Evolutionary conservation across 2,888 invertebrate species (phyloP).

Genomic region (Himalopsyche kuldschensis): DNA sequence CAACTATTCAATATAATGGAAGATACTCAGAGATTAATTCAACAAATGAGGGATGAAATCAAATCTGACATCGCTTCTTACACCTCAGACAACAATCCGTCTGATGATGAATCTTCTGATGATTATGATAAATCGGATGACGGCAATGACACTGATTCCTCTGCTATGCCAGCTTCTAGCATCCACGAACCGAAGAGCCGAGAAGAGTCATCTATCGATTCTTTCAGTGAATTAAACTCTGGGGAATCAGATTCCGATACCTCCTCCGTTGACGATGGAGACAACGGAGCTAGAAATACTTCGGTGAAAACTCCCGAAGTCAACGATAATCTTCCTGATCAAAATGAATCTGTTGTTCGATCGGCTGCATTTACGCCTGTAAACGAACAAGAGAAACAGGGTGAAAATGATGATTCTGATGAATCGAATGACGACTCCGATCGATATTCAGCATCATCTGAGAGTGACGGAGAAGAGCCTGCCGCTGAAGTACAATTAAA

Average conservation of each 20-base stretch:
- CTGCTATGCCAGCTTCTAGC: constrained; percentile 35
- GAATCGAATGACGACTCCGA: constrained; percentile 42
- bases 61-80: constrained; percentile 60
- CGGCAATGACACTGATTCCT: constrained; percentile 36
- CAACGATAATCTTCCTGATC: constrained; percentile 44
- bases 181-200: constrained; percentile 26
- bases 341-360: constrained; percentile 39
- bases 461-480: not conserved
- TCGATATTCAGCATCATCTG: not conserved
- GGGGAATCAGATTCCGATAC: constrained; percentile 51
- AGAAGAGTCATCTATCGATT: constrained; percentile 19
- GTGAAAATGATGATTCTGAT: constrained; percentile 45
- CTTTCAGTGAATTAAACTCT: constrained; percentile 5
- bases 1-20: constrained; percentile 60
- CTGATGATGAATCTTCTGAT: constrained; percentile 44
- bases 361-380: constrained; percentile 42
- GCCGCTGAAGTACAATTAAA: not conserved
- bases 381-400: constrained; percentile 42
- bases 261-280: constrained; percentile 55
- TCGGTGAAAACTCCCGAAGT: constrained; percentile 45
- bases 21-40: constrained; percentile 63
- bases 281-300: constrained; percentile 11
- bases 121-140: constrained; percentile 52
- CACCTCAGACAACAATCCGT: constrained; percentile 39
- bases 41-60: constrained; percentile 69